These are phyloP conservation scores for Dolomedes plantarius DNA, from an alignment of 2,888 invertebrate genomes.

Conservation along the genomic window DNA sequence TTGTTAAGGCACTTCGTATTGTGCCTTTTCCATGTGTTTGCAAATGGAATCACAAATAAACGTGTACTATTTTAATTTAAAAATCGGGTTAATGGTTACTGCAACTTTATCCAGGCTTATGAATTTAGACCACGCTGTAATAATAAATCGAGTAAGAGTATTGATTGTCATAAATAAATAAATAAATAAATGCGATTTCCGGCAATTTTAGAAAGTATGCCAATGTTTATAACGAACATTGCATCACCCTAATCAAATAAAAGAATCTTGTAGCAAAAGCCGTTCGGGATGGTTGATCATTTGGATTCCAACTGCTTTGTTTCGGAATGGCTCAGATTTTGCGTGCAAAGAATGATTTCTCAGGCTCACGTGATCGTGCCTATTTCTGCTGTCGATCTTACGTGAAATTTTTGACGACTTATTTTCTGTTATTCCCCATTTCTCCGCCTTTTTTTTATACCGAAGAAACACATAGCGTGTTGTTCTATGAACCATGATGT, in stretches of 20 bases:
- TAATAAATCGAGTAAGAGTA: not conserved
- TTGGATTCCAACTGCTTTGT: not conserved
- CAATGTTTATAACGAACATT: not conserved
- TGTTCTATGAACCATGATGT: not conserved
- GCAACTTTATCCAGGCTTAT: not conserved
- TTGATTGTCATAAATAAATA: not conserved
- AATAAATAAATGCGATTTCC: not conserved
- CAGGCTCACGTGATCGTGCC: not conserved
- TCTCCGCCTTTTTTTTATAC: not conserved
- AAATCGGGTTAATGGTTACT: not conserved
- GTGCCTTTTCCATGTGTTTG: too few species aligned
- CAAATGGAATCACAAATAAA: not conserved
- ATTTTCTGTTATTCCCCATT: not conserved
- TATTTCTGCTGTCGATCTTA: not conserved
- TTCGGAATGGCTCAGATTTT: not conserved
- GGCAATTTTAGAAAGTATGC: conserved; percentile 15
- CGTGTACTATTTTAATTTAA: not conserved
- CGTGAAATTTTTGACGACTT: not conserved
- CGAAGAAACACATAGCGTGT: not conserved
- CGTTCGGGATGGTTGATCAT: not conserved
- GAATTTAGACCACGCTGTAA: not conserved
- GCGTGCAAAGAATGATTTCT: not conserved
- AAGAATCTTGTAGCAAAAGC: not conserved
- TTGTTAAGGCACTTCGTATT: too few species aligned
- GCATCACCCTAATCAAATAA: not conserved